phyloP scores from a whole-genome alignment of 1,140 invertebrate species.

The Papilio helenus region DNA sequence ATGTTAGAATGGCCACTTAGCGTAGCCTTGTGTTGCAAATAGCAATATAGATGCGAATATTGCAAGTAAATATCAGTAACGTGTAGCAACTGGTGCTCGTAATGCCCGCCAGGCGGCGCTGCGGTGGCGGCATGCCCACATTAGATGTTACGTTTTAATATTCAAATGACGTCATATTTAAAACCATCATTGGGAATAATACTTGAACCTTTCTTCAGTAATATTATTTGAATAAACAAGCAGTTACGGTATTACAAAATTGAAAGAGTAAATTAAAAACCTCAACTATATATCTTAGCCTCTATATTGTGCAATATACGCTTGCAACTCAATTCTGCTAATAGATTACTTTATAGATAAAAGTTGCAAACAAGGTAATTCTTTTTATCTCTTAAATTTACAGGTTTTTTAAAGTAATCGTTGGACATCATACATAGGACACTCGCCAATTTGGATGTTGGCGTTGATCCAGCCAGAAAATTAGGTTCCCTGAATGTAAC shows the following conservation, averaged over 20 bases:
- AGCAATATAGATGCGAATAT: constrained; percentile 37
- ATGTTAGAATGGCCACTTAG: constrained; percentile 29
- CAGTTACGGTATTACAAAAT: background rate
- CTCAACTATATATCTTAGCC: too few relatives aligned
- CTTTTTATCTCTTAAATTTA: background rate
- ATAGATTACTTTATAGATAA: too few relatives aligned
- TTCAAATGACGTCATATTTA: constrained; percentile 26
- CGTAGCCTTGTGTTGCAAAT: constrained; percentile 30
- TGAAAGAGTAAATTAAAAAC: background rate
- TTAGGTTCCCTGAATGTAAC: constrained; percentile 23
- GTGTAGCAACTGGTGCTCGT: constrained; percentile 31
- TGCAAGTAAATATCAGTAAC: constrained; percentile 38
- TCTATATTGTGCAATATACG: too few relatives aligned
- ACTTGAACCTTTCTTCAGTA: background rate
- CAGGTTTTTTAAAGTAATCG: background rate
- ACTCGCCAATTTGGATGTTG: constrained; percentile 24
- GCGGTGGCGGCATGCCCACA: constrained; percentile 21
- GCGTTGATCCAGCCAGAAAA: constrained; percentile 36
- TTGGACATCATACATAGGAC: constrained; percentile 13
- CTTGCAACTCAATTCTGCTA: too few relatives aligned
- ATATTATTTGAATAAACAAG: background rate
- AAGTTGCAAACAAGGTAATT: background rate
- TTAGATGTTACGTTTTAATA: constrained; percentile 36
- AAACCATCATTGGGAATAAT: constrained; percentile 11
- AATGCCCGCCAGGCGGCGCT: constrained; percentile 20